phyloP scores from a whole-genome alignment of 1,140 invertebrate species.

The Procambarus clarkii region DNA sequence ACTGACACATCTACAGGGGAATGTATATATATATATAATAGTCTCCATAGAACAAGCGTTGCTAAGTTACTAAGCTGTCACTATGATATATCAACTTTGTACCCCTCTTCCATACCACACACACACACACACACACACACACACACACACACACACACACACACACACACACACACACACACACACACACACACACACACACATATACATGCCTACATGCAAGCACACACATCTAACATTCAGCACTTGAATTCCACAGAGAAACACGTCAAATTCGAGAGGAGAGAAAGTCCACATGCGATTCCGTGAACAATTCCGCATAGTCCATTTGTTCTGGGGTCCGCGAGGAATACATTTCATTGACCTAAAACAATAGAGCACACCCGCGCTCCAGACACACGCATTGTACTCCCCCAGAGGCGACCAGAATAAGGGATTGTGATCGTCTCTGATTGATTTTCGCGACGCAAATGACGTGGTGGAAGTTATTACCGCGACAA shows the following conservation, averaged over 20 bases:
- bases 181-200: too few relatives aligned
- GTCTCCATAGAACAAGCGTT: too few relatives aligned
- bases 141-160: too few relatives aligned
- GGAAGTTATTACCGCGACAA: slow-evolving; percentile 49
- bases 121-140: too few relatives aligned
- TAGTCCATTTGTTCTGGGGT: slow-evolving; percentile 56
- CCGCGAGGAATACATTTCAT: slow-evolving; percentile 64
- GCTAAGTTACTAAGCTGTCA: too few relatives aligned
- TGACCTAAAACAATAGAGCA: slow-evolving; percentile 60
- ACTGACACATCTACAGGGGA: too few relatives aligned
- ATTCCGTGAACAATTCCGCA: slow-evolving; percentile 59
- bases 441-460: slow-evolving; percentile 62
- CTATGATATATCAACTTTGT: too few relatives aligned
- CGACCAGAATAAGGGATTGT: slow-evolving; percentile 62
- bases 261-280: slow-evolving; percentile 28
- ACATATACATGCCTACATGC: too few relatives aligned
- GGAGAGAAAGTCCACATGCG: slow-evolving; percentile 15
- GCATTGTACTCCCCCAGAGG: slow-evolving; percentile 41
- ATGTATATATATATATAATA: too few relatives aligned
- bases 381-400: slow-evolving; percentile 37
- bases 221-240: too few relatives aligned
- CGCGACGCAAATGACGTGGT: slow-evolving; percentile 58
- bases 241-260: background rate
- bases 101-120: too few relatives aligned
- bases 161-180: too few relatives aligned